Conservation (phyloP, 2,113 vertebrate species). For the Zapornia atra region DNA sequence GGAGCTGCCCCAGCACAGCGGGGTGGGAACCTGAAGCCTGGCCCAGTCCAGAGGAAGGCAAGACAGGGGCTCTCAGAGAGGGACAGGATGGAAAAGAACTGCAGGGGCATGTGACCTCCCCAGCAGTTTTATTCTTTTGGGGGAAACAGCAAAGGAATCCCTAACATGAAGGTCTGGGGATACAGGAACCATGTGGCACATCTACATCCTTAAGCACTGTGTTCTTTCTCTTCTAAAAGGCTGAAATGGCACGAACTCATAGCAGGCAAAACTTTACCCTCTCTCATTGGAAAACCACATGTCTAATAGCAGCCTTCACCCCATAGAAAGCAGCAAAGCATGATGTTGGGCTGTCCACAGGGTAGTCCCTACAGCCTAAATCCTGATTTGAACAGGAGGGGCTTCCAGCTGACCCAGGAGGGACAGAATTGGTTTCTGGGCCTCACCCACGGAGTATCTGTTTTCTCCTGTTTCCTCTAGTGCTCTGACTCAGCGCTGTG, state of each 20-base stretch:
- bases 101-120: not conserved
- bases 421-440: fast-evolving
- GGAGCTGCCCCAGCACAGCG: not conserved
- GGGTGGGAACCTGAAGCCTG: not conserved
- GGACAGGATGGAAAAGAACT: not conserved
- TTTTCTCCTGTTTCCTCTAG: not conserved
- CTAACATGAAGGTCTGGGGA: not conserved
- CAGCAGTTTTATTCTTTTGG: not conserved
- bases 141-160: not conserved
- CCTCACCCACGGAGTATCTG: not conserved
- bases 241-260: not conserved
- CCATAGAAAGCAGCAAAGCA: not conserved
- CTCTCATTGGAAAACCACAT: not conserved
- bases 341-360: not conserved
- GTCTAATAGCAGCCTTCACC: not conserved
- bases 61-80: not conserved
- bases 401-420: not conserved
- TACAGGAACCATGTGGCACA: not conserved
- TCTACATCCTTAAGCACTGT: not conserved
- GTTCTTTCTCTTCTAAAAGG: not conserved
- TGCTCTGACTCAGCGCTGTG: not conserved
- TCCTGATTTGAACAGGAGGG: not conserved
- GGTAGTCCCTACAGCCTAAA: not conserved
- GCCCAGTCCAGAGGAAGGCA: not conserved
- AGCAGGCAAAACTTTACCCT: not conserved